Evolutionary conservation across 2,888 invertebrate genomes (phyloP), one percentile per base, ranked within the genome.

Genomic region (Steinernema scapterisci): DNA sequence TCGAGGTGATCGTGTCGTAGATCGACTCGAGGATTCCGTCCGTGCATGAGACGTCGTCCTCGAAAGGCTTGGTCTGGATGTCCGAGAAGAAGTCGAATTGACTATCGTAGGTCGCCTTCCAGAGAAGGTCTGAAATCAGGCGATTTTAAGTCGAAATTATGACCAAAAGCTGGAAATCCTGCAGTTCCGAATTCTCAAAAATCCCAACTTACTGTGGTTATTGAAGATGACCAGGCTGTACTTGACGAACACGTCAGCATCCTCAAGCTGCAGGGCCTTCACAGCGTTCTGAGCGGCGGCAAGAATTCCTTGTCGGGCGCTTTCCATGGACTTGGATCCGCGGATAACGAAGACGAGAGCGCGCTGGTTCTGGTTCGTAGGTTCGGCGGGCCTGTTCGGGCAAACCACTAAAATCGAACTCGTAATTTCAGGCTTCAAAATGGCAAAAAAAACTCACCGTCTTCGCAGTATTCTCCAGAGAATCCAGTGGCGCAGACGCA

Each of bases 341-440:
- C 81, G 70, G 3, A 81, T 70, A 7, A 81, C 81, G 73, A 79
- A 79, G 19, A 72, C 80, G 27, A 81, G 45, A 0, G 81, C 80
- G 51, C 77, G 76, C 16, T 73, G 46, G 9, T 71, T 52, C 21
- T 70, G 73, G 19, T 81, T 77, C 71, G 78, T 79, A n/a, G 71
- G 73, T 46, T 79, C 78, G 1, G 73, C 71, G 0, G 80, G 75
- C 0, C 44, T 75, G 23, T 72, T 38, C 11, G 72, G 54, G 48
- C 81, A 81, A 0, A 52, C 72, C 9, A 81, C 74, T 74, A 13
- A 72, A 73, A 73, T 11, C 23, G 9, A 9, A 9, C 38, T 38
- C 9, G 7, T 7, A 7, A 16, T 48, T 48, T 7, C n/a, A 7
- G 19, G 19, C 16, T 3, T 16, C 5, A 7, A 48, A 13, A 19